These are phyloP conservation scores for Rapana venosa DNA, from an alignment of 2,888 invertebrate genomes.

Conservation along the genomic window DNA sequence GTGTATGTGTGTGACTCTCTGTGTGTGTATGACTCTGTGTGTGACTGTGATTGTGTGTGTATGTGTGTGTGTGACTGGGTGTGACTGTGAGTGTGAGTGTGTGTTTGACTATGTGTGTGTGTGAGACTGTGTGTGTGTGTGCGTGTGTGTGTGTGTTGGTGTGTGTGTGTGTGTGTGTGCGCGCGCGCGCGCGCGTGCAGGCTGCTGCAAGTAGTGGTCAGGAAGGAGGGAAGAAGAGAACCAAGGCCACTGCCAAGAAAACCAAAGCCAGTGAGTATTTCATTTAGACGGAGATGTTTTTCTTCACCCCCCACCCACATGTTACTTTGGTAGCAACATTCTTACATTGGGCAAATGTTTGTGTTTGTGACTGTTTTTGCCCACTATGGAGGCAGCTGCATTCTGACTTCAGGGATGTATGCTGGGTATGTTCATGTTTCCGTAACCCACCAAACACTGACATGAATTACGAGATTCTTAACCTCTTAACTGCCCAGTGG, in stretches of 20 bases:
- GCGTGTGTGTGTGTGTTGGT: neutral
- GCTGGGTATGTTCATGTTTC: too few species aligned
- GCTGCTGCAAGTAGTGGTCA: slow-evolving; percentile 34
- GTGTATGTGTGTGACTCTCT: neutral
- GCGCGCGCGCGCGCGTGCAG: neutral
- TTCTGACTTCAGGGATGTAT: too few species aligned
- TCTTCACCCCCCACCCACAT: too few species aligned
- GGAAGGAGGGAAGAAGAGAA: slow-evolving; percentile 38
- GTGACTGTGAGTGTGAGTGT: neutral
- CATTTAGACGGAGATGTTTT: too few species aligned
- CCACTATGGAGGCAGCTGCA: too few species aligned
- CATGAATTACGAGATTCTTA: too few species aligned
- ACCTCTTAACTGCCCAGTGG: too few species aligned
- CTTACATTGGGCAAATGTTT: too few species aligned
- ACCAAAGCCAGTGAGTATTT: slow-evolving; percentile 40
- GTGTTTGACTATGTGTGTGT: neutral
- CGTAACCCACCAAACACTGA: too few species aligned
- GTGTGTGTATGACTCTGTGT: neutral
- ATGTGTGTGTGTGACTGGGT: neutral
- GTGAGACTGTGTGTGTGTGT: neutral
- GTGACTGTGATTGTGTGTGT: neutral
- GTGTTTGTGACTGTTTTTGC: too few species aligned
- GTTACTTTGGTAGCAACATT: too few species aligned
- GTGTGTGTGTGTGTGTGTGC: neutral
- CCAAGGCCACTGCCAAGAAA: slow-evolving; percentile 19